Conservation (phyloP, 2,888 invertebrate species). For the Lottia gigantea region DNA sequence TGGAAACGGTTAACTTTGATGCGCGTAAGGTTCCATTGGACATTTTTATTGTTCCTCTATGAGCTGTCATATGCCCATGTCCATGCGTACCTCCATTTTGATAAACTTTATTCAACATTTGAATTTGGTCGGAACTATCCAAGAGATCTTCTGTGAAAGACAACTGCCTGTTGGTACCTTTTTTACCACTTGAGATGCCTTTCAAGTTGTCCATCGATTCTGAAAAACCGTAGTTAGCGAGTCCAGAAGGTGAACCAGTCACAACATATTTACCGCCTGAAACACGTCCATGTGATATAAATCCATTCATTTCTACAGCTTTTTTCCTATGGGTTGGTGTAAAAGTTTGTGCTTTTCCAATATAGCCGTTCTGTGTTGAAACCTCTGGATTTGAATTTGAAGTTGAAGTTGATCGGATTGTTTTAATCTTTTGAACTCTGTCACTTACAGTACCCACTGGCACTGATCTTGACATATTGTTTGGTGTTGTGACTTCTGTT, state of each 20-base stretch:
- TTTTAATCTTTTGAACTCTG: background rate
- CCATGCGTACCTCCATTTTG: background rate
- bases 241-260: background rate
- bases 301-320: background rate
- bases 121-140: background rate
- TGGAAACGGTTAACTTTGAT: background rate
- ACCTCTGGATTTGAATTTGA: background rate
- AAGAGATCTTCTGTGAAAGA: background rate
- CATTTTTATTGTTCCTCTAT: constrained; percentile 13
- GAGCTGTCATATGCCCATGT: background rate
- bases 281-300: background rate
- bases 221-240: background rate
- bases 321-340: background rate
- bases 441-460: constrained; percentile 1
- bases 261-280: background rate
- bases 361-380: background rate
- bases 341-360: background rate
- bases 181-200: background rate
- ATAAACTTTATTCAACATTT: too few species aligned
- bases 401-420: background rate
- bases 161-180: background rate
- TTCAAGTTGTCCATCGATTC: background rate
- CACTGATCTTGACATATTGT: background rate
- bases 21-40: constrained; percentile 14
- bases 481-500: too few species aligned